These are phyloP conservation scores for Drosophila stalkeri DNA, from an alignment of 2,888 invertebrate genomes.

Conservation along the genomic window DNA sequence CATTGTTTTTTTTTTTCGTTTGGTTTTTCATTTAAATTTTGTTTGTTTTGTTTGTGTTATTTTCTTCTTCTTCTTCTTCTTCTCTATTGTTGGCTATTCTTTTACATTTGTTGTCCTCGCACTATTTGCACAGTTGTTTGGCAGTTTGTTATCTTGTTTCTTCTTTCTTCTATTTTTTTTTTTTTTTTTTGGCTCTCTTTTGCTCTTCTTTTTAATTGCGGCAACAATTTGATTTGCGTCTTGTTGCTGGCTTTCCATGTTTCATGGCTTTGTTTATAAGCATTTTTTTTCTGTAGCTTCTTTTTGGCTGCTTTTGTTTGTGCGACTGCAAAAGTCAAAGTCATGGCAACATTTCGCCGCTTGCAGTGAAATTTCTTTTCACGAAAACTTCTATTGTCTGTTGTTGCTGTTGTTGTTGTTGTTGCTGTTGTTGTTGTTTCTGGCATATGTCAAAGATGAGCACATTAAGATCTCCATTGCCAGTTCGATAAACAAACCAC, in stretches of 20 bases:
- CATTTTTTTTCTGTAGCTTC: conserved; percentile 25
- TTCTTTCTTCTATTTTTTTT: neutral
- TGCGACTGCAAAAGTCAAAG: conserved; percentile 66
- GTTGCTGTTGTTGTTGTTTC: conserved; percentile 22
- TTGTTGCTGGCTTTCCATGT: conserved; percentile 45
- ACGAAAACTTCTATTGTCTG: conserved; percentile 61
- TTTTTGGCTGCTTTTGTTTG: conserved; percentile 26
- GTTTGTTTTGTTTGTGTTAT: conserved; percentile 1
- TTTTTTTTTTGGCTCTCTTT: conserved; percentile 8
- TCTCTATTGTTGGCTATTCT: conserved; percentile 21
- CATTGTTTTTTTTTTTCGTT: conserved; percentile 47
- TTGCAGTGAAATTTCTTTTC: conserved; percentile 67
- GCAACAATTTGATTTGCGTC: conserved; percentile 19
- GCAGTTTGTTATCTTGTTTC: conserved; percentile 11
- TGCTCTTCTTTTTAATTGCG: conserved; percentile 28
- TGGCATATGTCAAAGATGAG: conserved; percentile 34
- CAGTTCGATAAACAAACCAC: conserved; percentile 53
- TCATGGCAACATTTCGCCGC: conserved; percentile 65
- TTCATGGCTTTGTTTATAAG: conserved; percentile 47
- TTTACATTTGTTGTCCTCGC: conserved; percentile 48
- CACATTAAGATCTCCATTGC: conserved; percentile 32
- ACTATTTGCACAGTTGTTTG: conserved; percentile 68
- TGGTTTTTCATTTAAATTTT: conserved; percentile 71
- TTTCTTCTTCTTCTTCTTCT: conserved; percentile 21
- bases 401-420: conserved; percentile 11